Percentiles rank a stretch among this genome's conserved stretches.
These are phyloP conservation scores for Clivina fossor DNA, from an alignment of 2,888 invertebrate species.

Conservation along the genomic window DNA sequence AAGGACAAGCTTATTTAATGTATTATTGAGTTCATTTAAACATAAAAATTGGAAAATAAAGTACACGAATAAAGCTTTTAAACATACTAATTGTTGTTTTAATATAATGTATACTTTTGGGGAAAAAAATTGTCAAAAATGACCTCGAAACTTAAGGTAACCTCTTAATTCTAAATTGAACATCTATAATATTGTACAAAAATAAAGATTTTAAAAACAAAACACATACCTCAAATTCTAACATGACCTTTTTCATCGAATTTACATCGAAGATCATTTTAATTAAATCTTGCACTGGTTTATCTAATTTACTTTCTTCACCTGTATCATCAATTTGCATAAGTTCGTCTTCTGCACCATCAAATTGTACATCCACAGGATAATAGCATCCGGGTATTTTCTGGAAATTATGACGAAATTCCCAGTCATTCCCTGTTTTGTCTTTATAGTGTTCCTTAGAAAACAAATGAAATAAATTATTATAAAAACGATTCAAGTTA, in stretches of 20 bases:
- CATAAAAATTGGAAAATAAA: too few species aligned
- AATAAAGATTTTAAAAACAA: conserved; percentile 35
- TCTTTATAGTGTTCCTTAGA: conserved; percentile 56
- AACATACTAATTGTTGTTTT: too few species aligned
- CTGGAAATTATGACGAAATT: conserved; percentile 63
- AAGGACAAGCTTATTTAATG: too few species aligned
- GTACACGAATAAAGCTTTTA: too few species aligned
- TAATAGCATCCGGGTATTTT: conserved; percentile 74
- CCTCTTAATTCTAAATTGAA: too few species aligned
- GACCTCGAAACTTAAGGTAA: too few species aligned
- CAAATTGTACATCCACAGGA: conserved; percentile 89
- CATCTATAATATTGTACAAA: too few species aligned
- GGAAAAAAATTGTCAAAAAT: too few species aligned
- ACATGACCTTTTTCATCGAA: conserved; percentile 87
- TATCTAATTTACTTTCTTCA: conserved; percentile 66
- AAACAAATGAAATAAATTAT: conserved; percentile 36
- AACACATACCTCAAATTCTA: conserved; percentile 80
- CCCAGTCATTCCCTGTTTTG: conserved; percentile 84
- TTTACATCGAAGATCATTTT: conserved; percentile 87
- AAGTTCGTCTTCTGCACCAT: conserved; percentile 51
- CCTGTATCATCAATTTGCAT: conserved; percentile 48
- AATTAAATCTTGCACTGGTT: conserved; percentile 80
- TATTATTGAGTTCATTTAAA: too few species aligned
- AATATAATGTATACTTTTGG: too few species aligned
- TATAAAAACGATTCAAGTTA: not conserved